These are phyloP conservation scores for Cantharis rustica DNA, from an alignment of 2,888 invertebrate species.

Conservation along the genomic window DNA sequence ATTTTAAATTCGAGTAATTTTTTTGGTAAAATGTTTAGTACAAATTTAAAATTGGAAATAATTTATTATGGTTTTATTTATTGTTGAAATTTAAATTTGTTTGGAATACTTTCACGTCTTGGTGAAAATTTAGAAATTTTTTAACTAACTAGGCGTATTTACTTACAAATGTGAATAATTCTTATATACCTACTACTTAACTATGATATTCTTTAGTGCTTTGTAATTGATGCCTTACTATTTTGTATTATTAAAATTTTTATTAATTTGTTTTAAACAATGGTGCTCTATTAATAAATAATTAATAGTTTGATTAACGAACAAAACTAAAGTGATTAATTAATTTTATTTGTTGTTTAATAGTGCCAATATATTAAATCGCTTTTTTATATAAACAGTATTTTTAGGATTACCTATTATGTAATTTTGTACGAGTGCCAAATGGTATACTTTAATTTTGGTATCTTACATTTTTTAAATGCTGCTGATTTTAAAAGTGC, in stretches of 20 bases:
- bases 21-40: neutral
- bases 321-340: conserved; percentile 35
- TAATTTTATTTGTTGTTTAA: conserved; percentile 30
- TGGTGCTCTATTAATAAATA: conserved; percentile 28
- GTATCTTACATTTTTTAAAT: conserved; percentile 11
- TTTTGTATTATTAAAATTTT: neutral
- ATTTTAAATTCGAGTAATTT: conserved; percentile 52
- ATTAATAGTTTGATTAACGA: conserved; percentile 36
- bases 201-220: neutral
- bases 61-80: conserved; percentile 6
- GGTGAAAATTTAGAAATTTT: neutral
- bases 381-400: conserved; percentile 8
- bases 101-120: neutral
- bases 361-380: conserved; percentile 44
- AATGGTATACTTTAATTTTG: conserved; percentile 7
- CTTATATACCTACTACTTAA: neutral
- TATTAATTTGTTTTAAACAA: conserved; percentile 5
- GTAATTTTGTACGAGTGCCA: conserved; percentile 25
- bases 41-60: neutral
- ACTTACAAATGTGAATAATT: neutral
- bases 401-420: conserved; percentile 16
- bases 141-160: neutral
- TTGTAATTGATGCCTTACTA: neutral
- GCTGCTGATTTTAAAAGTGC: conserved; percentile 14
- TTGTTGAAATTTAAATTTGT: neutral